Percentiles rank a stretch among this genome's conserved stretches.
phyloP scores from a whole-genome alignment of 1,140 invertebrate genomes.

The Holotrichia oblita region DNA sequence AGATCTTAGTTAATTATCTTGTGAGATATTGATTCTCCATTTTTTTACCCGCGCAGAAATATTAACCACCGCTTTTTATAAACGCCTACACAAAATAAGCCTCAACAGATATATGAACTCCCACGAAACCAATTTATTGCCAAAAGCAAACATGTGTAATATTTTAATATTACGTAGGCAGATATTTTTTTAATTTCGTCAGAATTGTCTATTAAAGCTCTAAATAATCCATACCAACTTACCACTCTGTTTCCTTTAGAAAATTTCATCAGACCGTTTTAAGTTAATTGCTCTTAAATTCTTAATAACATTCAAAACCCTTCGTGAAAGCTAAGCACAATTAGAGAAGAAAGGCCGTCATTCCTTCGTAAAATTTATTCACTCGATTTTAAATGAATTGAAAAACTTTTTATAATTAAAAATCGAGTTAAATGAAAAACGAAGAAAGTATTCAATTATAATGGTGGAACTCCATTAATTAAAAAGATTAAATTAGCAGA shows the following conservation, averaged over 20 bases:
- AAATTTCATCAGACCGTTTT: neutral
- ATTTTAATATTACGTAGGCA: no score
- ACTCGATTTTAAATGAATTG: neutral
- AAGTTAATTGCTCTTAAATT: neutral
- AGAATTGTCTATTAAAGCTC: neutral
- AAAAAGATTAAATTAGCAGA: neutral
- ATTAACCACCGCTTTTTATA: no score
- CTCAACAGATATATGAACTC: no score
- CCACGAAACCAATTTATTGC: no score
- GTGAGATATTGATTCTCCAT: no score
- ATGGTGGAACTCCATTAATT: neutral
- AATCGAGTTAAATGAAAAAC: neutral
- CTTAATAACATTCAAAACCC: neutral
- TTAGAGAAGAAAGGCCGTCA: neutral
- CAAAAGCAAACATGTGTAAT: no score
- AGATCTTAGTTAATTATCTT: no score
- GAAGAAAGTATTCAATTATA: neutral
- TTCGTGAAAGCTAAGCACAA: neutral
- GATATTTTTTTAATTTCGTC: no score
- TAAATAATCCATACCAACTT: neutral
- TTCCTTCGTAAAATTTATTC: neutral
- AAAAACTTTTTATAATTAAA: neutral
- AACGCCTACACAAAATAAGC: no score
- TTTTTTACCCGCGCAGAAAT: no score
- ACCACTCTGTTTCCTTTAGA: neutral